A percentile compares a stretch with the other conserved stretches of the same genome.
These are phyloP conservation scores for Mugil cephalus DNA, from an alignment of 2,113 vertebrate species.

Conservation along the genomic window DNA sequence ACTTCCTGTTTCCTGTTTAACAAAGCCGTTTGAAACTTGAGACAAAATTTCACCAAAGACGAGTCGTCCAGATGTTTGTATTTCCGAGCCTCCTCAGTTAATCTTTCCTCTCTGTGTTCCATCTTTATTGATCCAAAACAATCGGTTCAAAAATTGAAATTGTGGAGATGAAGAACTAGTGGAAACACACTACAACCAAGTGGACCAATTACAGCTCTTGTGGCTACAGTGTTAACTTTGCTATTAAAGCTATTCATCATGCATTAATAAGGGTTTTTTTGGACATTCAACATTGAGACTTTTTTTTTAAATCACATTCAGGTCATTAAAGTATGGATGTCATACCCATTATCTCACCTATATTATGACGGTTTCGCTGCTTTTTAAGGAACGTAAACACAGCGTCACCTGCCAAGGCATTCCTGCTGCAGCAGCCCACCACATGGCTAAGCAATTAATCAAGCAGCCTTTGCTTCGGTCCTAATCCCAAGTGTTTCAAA, in stretches of 20 bases:
- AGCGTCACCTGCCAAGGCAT: conserved; percentile 15
- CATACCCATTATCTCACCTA: conserved; percentile 8
- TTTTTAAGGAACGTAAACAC: conserved; percentile 26
- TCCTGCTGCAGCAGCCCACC: conserved; percentile 26
- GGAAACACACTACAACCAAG: no score
- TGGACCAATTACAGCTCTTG: no score
- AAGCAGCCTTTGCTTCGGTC: conserved; percentile 36
- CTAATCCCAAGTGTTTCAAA: conserved; percentile 61
- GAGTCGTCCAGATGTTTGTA: no score
- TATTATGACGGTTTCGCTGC: not conserved
- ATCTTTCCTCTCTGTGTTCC: no score
- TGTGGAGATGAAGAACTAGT: no score
- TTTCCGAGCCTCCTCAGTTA: no score
- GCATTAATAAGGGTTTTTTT: conserved; percentile 26
- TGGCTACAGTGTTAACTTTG: no score
- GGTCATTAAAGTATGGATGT: conserved; percentile 2
- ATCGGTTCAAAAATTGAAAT: no score
- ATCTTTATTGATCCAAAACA: no score
- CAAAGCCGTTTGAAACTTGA: no score
- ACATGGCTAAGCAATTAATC: conserved; percentile 56
- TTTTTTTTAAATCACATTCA: conserved; percentile 10
- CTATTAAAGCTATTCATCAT: conserved; percentile 12
- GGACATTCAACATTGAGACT: conserved; percentile 10
- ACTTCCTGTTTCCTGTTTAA: no score
- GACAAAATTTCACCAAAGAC: no score